Evolutionary conservation across 2,797 vertebrate genomes (phyloP), one percentile per base, ranked within the genome.

Genomic region (Chloroceryle inda): DNA sequence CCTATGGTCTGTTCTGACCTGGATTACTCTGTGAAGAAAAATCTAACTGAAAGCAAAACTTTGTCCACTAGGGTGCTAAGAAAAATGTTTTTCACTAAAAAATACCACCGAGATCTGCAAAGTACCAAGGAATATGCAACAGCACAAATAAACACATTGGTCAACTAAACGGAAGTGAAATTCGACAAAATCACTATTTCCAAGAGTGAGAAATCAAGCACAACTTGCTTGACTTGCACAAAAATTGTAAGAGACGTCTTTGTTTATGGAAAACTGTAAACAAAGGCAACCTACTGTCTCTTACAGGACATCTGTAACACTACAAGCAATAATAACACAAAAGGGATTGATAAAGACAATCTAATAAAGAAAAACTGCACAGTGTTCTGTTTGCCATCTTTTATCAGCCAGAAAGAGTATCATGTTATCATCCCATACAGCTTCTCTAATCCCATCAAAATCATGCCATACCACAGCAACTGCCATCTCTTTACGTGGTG

Each of bases 391-490:
- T 91, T 78, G 40, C 62, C 55, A 55, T 50, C 78, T 85, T 95
- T 85, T 55, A 88, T 76, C 23, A 9, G 71, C 29, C 71, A 87
- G 53, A 71, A 71, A 55, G 66, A 86, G 17, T 12, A 68, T 11
- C 13, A 2, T 26, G 5, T 38, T 72, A 29, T 81, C 61, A 79
- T 53, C 45, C 35, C 61, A 69, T 11, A 81, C 29, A 80, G 88
- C 58, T 87, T 66, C 87, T 45, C 81, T 88, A 94, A 95, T 81
- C 73, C 90, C 10, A 4, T 69, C 83, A 88, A 89, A 64, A 92
- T 63, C 49, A 92, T 2, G 33, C 47, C 94, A 13, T 58, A 81
- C 59, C 81, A 85, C 42, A 55, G 50, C 55, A 66, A 73, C 15
- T 88, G 61, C 33, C 42, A 49, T 58, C 72, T 80, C 64, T 73